Evolutionary conservation across 2,797 vertebrate species (phyloP), one percentile per base, ranked within the genome.

Genomic region (Poeciliopsis turneri): DNA sequence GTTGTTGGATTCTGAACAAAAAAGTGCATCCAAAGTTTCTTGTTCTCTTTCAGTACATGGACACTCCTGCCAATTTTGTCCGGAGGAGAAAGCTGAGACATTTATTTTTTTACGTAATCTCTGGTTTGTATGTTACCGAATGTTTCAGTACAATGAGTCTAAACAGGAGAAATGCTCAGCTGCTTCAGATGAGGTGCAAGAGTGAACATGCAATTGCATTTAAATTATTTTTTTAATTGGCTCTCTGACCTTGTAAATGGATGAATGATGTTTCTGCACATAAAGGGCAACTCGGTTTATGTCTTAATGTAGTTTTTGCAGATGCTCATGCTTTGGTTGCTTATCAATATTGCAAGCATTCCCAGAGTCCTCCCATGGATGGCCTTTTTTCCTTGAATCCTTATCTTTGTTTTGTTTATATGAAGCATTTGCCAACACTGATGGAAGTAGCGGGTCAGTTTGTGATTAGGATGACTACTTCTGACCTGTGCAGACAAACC

Each of bases 161-260:
- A 74, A 87, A 57, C 59, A 23, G 79, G 41, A 73, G 69, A 79
- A 71, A 70, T 55, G 84, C 76, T 77, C 79, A 64, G 84, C 84
- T 55, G 76, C 66, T 77, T 84, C 82, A 84, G 79, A 82, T 75
- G 30, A 80, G 82, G 68, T 87, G 79, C 80, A 88, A 78, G 55
- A 77, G 83, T 82, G 84, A 79, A 89, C 86, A 86, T 90, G 84
- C 90, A 79, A 85, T 86, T 90, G 80, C 80, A 81, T 90, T 91
- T 89, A 90, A 93, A 91, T 92, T 92, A 90, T 93, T 93, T 93
- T 93, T 92, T 90, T 89, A 92, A 93, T 93, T 92, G 89, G 88
- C 89, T 89, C 74, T 83, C 72, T 81, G 83, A 87, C 82, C 83
- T 82, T 88, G 83, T 90, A 82, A 77, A 75, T 84, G 82, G 88